Evolutionary conservation across 2,888 invertebrate genomes (phyloP).

Genomic region (Rotaria socialis): DNA sequence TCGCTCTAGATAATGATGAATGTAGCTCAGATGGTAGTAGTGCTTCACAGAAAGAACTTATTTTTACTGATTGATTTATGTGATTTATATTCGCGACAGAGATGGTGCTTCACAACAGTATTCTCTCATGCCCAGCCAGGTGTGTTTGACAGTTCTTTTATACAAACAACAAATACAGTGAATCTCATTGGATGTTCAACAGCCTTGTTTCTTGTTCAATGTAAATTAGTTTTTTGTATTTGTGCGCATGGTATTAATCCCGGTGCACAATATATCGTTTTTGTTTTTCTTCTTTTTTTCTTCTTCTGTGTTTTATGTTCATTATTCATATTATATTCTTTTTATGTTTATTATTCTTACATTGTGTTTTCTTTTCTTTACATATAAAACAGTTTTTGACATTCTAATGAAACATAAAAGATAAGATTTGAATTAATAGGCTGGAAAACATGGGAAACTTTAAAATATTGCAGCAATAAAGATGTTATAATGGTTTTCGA

Average conservation of each 20-base stretch:
- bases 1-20: constrained; percentile 1
- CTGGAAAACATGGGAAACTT: not conserved
- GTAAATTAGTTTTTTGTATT: constrained; percentile 1
- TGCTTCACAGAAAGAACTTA: not conserved
- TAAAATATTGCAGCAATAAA: no score
- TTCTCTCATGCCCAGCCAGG: not conserved
- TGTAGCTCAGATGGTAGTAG: constrained; percentile 25
- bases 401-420: not conserved
- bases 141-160: not conserved
- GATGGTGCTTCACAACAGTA: not conserved
- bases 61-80: constrained; percentile 24
- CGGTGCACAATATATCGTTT: not conserved
- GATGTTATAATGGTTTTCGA: no score
- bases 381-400: not conserved
- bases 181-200: constrained; percentile 26
- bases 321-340: constrained; percentile 11
- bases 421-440: not conserved
- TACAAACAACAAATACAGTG: constrained; percentile 10
- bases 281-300: not conserved
- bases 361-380: constrained; percentile 11
- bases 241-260: constrained; percentile 22
- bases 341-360: constrained; percentile 23
- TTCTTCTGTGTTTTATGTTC: constrained; percentile 1
- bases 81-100: not conserved
- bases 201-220: not conserved